Percentiles rank a stretch among this genome's conserved stretches.
These are phyloP conservation scores for Drosophila serrata DNA, from an alignment of 1,140 invertebrate species.

Conservation along the genomic window DNA sequence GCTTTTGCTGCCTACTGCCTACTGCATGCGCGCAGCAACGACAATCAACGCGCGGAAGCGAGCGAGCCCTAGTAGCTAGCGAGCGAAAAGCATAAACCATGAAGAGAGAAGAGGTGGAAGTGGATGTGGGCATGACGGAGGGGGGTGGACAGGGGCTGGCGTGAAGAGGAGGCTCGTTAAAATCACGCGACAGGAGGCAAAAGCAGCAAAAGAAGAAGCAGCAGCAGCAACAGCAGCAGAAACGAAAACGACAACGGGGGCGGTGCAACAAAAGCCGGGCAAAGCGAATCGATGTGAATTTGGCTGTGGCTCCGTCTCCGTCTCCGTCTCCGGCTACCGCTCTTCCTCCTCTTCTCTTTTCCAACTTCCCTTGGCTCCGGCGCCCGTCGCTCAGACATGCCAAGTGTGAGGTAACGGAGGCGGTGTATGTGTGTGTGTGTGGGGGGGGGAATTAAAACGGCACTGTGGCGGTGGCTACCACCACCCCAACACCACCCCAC, in stretches of 20 bases:
- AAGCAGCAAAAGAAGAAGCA: conserved; percentile 13
- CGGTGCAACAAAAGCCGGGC: conserved; percentile 44
- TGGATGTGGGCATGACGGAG: background rate
- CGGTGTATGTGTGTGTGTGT: too few relatives aligned
- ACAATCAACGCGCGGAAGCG: conserved; percentile 81
- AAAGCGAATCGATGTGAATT: conserved; percentile 62
- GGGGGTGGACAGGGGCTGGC: background rate
- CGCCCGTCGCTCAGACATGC: conserved; percentile 42
- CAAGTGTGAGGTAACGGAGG: conserved; percentile 24
- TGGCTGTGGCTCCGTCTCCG: conserved; percentile 41
- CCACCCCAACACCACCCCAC: background rate
- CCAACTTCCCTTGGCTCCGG: conserved; percentile 16
- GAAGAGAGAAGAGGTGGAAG: conserved; percentile 43
- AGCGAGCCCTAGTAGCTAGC: conserved; percentile 51
- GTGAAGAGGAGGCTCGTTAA: conserved; percentile 72
- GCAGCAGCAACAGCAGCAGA: conserved; percentile 20
- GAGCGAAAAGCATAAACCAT: conserved; percentile 82
- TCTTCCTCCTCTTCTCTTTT: conserved; percentile 9
- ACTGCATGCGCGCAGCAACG: conserved; percentile 56
- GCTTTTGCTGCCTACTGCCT: conserved; percentile 42
- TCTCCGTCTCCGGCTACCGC: conserved; percentile 35
- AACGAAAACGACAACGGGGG: conserved; percentile 27
- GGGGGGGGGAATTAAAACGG: conserved; percentile 14
- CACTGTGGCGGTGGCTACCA: background rate
- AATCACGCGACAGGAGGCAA: conserved; percentile 77